Conservation (phyloP, 2,113 vertebrate species). For the Hippocampus zosterae region DNA sequence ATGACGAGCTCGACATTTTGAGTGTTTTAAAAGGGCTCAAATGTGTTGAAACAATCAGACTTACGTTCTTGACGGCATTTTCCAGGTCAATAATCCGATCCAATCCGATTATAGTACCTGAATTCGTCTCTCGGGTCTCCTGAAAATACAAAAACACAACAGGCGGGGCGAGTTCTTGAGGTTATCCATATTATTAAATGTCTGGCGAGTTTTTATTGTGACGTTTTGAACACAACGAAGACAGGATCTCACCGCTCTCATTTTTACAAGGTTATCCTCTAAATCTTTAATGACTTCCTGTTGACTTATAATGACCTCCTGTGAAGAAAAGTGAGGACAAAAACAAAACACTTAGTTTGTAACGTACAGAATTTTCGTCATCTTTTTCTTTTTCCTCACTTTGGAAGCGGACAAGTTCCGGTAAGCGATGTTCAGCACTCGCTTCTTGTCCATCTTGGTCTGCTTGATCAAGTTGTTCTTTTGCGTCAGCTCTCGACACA, state of each 20-base stretch:
- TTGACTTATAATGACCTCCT: constrained; percentile 88
- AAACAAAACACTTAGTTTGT: constrained; percentile 18
- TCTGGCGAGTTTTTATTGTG: neutral
- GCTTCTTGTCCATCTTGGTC: constrained; percentile 88
- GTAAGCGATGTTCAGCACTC: constrained; percentile 85
- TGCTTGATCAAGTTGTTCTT: constrained; percentile 89
- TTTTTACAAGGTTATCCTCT: constrained; percentile 77
- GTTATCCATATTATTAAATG: too few species aligned
- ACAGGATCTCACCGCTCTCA: constrained; percentile 75
- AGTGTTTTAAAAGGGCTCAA: neutral
- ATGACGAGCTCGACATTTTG: neutral
- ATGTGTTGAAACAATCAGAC: neutral
- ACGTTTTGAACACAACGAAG: too few species aligned
- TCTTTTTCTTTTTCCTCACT: constrained; percentile 61
- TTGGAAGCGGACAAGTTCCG: constrained; percentile 86
- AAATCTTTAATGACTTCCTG: constrained; percentile 80
- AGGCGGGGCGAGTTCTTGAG: neutral
- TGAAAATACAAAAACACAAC: neutral
- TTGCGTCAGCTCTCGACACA: constrained; percentile 90
- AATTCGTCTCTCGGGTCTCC: neutral
- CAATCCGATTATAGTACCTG: constrained; percentile 58
- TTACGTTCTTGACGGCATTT: constrained; percentile 76
- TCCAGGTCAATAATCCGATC: constrained; percentile 79
- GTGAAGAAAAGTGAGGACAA: constrained; percentile 41
- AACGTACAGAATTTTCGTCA: neutral